Evolutionary conservation across 1,140 invertebrate species (phyloP), one percentile per base, ranked within the genome.

Genomic region (Trichonephila clavipes): DNA sequence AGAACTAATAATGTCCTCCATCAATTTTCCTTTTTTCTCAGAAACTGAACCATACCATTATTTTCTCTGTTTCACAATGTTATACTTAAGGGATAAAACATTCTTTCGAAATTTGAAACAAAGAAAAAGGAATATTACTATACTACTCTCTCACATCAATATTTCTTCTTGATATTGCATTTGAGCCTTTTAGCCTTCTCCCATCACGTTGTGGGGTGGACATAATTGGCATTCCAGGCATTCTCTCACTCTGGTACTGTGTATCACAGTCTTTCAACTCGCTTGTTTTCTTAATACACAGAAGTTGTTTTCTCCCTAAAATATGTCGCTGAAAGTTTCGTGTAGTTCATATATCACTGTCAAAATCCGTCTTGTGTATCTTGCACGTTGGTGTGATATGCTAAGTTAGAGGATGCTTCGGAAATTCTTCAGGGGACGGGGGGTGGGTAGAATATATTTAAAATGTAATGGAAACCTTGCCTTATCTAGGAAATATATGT

Each of bases 341-440:
- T 28, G 51, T n/a, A 90, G 24, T 82, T 61, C 69, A 90, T 90
- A 40, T 69, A 90, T 90, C 89, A 90, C 51, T 82, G 89, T 90
- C 89, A 81, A 34, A 62, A 90, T 58, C 0, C 5, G 34, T 40
- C 24, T 77, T 18, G 14, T 19, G 16, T 34, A 77, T 77, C 69
- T 18, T 18, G 12, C 16, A 77, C 14, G 34, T 77, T 34, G 6
- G 14, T 6, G 14, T 16, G 28, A 7, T 77, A 77, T 77, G 14
- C 24, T 18, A 18, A 34, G 14, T 34, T 14, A 18, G 14, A 77
- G 34, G 18, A 18, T 34, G 16, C 0, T 34, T 77, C 34, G 28
- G 16, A 40, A 6, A 40, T 77, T 34, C 34, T 77, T 1, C 28
- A 34, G 24, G 24, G 16, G 34, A 0, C 1, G 16, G 3, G 4